A percentile compares a stretch with the other conserved stretches of the same genome.
Evolutionary conservation across 2,888 invertebrate species (phyloP).

Genomic region (Folsomia manolachei): DNA sequence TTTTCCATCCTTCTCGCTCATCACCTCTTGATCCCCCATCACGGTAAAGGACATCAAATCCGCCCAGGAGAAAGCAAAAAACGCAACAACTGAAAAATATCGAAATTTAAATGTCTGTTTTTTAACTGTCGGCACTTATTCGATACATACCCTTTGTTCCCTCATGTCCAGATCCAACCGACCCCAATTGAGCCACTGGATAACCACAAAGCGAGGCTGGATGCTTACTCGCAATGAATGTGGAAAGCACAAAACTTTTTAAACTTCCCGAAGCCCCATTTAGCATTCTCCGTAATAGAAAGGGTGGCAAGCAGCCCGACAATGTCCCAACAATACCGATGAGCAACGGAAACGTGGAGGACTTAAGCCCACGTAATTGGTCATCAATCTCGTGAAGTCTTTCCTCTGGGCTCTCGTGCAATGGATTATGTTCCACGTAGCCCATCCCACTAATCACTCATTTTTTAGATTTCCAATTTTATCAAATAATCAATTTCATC

Average conservation of each 20-base stretch:
- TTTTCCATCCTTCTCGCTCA: neutral
- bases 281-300: neutral
- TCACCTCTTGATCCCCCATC: neutral
- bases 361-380: neutral
- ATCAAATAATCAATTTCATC: neutral
- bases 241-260: neutral
- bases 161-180: neutral
- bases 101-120: no score
- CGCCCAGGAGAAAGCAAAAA: neutral
- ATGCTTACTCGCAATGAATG: neutral
- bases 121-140: no score
- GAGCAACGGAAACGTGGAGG: neutral
- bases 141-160: neutral
- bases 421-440: neutral
- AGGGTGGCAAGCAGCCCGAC: neutral
- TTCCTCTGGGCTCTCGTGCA: neutral
- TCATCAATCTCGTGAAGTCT: neutral
- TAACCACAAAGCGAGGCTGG: neutral
- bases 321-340: no score
- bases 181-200: neutral
- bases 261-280: neutral
- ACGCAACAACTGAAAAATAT: neutral
- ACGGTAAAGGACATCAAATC: neutral
- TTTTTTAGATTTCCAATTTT: no score
- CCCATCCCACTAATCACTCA: neutral